Evolutionary conservation across 1,140 invertebrate genomes (phyloP).

Genomic region (Copidosoma floridanum): DNA sequence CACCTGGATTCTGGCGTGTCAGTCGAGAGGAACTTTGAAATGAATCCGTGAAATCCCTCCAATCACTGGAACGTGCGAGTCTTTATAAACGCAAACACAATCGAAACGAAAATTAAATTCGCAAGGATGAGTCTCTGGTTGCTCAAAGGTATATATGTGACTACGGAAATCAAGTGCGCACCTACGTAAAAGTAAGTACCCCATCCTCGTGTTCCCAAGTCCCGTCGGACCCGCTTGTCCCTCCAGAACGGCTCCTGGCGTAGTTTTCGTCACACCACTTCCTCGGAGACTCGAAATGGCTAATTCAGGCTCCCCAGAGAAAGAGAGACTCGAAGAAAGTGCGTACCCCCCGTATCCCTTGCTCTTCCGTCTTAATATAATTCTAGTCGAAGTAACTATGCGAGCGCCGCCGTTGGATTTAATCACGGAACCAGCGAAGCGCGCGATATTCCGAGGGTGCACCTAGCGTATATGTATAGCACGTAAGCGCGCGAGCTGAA

Average conservation of each 20-base stretch:
- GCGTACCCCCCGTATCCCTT: background rate
- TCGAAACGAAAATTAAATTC: no score
- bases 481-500: background rate
- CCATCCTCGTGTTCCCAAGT: background rate
- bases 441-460: constrained; percentile 44
- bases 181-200: no score
- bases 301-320: constrained; percentile 53
- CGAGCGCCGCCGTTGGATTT: constrained; percentile 51
- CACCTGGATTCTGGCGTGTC: no score
- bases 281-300: constrained; percentile 55
- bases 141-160: no score
- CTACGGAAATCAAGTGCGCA: constrained; percentile 4
- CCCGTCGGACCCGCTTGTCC: constrained; percentile 31
- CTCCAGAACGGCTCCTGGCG: no score
- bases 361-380: constrained; percentile 53
- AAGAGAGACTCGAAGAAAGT: constrained; percentile 6
- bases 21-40: no score
- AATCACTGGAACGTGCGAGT: no score
- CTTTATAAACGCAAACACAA: no score
- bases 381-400: constrained; percentile 58
- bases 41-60: background rate
- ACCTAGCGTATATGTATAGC: background rate
- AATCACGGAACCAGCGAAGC: constrained; percentile 51
- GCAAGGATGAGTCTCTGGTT: constrained; percentile 1
- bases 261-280: no score